These are phyloP conservation scores for Puntigrus tetrazona DNA, from an alignment of 2,113 vertebrate species.

Conservation along the genomic window DNA sequence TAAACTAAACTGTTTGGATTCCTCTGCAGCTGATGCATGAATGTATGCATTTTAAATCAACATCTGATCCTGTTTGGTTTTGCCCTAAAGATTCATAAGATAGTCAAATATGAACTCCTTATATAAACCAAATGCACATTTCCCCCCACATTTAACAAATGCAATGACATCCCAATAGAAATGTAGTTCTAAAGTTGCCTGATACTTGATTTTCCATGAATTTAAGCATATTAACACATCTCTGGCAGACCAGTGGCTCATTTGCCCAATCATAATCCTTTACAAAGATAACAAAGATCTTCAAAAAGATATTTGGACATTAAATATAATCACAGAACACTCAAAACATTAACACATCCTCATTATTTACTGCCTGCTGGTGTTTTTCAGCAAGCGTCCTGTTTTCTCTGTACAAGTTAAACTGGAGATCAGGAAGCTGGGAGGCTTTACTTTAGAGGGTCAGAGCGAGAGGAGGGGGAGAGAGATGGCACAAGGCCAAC, in stretches of 20 bases:
- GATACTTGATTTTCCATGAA: not conserved
- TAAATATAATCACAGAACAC: constrained; percentile 15
- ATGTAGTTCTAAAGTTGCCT: not conserved
- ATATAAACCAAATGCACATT: not conserved
- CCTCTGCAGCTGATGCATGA: not conserved
- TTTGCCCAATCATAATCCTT: not conserved
- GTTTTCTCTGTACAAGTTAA: constrained; percentile 45
- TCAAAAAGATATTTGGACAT: not conserved
- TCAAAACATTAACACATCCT: constrained; percentile 20
- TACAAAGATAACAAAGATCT: not conserved
- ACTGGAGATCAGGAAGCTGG: constrained; percentile 28
- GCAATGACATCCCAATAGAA: not conserved
- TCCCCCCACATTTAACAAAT: not conserved
- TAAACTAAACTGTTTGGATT: constrained; percentile 23
- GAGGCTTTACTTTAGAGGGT: constrained; percentile 21
- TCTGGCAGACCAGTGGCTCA: not conserved
- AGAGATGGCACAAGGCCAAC: constrained; percentile 30
- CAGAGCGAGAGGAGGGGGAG: not conserved
- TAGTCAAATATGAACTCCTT: not conserved
- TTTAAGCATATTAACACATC: not conserved
- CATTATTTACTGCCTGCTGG: constrained; percentile 8
- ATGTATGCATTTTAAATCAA: not conserved
- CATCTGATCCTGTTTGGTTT: constrained; percentile 10
- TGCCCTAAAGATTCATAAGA: not conserved
- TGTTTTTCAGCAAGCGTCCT: constrained; percentile 53